phyloP scores from a whole-genome alignment of 2,797 vertebrate species.

The Huso huso region DNA sequence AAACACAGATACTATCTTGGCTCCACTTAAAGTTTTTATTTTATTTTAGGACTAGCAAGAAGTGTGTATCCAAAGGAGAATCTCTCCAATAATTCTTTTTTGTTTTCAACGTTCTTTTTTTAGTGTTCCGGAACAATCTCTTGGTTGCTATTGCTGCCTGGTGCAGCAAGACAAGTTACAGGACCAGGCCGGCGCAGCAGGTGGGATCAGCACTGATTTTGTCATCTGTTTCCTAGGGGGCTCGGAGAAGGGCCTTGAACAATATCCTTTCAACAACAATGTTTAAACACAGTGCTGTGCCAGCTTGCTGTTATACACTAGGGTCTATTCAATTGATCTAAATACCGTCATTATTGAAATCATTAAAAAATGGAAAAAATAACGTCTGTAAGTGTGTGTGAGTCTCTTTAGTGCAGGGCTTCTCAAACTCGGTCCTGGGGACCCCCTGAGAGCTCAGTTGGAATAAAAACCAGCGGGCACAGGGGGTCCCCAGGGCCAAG shows the following conservation, averaged over 20 bases:
- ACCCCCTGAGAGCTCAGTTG: too few relatives aligned
- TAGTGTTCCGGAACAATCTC: slow-evolving; percentile 74
- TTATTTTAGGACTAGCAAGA: background rate
- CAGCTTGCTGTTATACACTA: background rate
- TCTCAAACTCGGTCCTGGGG: too few relatives aligned
- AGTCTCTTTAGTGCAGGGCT: too few relatives aligned
- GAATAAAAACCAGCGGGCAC: too few relatives aligned
- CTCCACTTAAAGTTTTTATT: background rate
- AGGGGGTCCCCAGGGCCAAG: too few relatives aligned
- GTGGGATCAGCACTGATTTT: slow-evolving; percentile 54
- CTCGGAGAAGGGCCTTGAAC: slow-evolving; percentile 89
- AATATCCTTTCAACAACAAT: slow-evolving; percentile 78
- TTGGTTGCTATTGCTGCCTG: slow-evolving; percentile 92
- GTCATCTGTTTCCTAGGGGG: slow-evolving; percentile 90
- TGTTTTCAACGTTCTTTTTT: slow-evolving; percentile 7
- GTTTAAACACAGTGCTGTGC: background rate
- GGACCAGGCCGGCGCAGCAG: slow-evolving; percentile 56
- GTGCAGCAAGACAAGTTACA: slow-evolving; percentile 75
- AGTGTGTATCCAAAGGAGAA: background rate
- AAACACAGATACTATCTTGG: background rate
- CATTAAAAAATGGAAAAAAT: too few relatives aligned
- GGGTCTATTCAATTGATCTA: background rate
- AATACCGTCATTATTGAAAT: background rate
- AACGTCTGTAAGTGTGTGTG: too few relatives aligned
- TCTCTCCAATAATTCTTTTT: background rate